Percentiles rank a stretch among this genome's conserved stretches.
Conservation (phyloP, 2,797 vertebrate species). For the Prunella strophiata region DNA sequence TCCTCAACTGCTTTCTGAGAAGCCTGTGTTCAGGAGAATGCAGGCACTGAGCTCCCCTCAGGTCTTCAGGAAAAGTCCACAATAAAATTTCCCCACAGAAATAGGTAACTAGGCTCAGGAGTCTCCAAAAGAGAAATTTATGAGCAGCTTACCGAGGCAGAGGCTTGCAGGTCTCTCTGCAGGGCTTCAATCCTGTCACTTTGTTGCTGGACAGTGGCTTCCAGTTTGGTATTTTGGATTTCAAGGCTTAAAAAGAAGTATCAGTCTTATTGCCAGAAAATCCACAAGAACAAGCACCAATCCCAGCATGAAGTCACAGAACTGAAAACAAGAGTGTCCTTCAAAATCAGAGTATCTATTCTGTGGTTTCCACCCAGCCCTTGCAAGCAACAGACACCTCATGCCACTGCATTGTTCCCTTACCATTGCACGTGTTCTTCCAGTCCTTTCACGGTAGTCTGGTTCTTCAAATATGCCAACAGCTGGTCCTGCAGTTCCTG, state of each 20-base stretch:
- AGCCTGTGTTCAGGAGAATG: background rate
- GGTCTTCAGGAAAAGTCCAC: background rate
- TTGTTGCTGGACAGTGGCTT: conserved; percentile 85
- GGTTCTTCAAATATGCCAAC: conserved; percentile 18
- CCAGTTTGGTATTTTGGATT: conserved; percentile 87
- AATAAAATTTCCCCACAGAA: background rate
- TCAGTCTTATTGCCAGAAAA: background rate
- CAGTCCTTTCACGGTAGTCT: conserved; percentile 78
- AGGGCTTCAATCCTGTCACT: conserved; percentile 81
- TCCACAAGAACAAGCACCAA: background rate
- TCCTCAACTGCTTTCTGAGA: background rate
- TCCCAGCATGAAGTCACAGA: too few species aligned
- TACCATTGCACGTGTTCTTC: conserved; percentile 87
- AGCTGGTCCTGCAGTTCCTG: conserved; percentile 81
- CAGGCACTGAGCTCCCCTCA: background rate
- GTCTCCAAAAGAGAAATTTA: background rate
- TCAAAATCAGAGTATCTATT: background rate
- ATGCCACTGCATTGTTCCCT: background rate
- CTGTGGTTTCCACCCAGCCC: background rate
- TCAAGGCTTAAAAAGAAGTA: conserved; percentile 81
- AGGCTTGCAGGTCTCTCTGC: conserved; percentile 82
- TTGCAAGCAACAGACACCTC: background rate
- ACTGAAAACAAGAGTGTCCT: background rate
- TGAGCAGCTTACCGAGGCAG: conserved; percentile 78
- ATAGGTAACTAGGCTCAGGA: background rate